phyloP scores from a whole-genome alignment of 2,888 invertebrate species.

The Incurvaria masculella region DNA sequence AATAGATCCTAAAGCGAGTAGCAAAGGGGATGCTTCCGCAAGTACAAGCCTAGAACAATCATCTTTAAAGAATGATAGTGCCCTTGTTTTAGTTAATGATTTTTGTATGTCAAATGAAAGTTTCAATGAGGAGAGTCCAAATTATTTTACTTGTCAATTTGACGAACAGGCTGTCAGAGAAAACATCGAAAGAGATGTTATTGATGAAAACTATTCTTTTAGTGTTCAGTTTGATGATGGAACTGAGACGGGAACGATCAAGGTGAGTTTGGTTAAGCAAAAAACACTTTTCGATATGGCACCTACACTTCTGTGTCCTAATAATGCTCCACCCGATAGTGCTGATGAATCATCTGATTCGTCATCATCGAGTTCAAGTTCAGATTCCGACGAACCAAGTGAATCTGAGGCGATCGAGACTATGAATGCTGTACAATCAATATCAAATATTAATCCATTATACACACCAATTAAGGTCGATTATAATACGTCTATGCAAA shows the following conservation, averaged over 20 bases:
- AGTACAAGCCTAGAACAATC: not conserved
- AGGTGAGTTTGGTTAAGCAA: not conserved
- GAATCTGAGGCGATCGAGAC: conserved; percentile 24
- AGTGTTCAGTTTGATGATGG: not conserved
- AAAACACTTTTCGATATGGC: not conserved
- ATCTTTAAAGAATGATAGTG: not conserved
- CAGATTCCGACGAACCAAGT: not conserved
- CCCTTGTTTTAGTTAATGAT: conserved; percentile 1
- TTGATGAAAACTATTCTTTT: not conserved
- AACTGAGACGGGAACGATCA: not conserved
- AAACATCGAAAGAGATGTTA: not conserved
- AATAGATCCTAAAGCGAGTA: too few relatives aligned
- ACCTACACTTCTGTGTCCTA: too few relatives aligned
- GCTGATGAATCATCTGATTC: too few relatives aligned
- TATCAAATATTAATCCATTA: conserved; percentile 31
- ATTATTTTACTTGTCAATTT: conserved; percentile 27
- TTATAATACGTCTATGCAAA: conserved; percentile 19
- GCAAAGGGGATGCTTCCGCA: not conserved
- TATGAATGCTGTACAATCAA: conserved; percentile 36
- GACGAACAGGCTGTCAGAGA: conserved; percentile 20
- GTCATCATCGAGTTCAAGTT: not conserved
- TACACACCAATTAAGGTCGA: conserved; percentile 41
- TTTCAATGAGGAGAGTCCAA: conserved; percentile 32
- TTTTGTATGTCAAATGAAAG: not conserved
- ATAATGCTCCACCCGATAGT: too few relatives aligned